Percentiles rank a stretch among this genome's conserved stretches.
Evolutionary conservation across 2,113 vertebrate genomes (phyloP).

Genomic region (Eretmochelys imbricata): DNA sequence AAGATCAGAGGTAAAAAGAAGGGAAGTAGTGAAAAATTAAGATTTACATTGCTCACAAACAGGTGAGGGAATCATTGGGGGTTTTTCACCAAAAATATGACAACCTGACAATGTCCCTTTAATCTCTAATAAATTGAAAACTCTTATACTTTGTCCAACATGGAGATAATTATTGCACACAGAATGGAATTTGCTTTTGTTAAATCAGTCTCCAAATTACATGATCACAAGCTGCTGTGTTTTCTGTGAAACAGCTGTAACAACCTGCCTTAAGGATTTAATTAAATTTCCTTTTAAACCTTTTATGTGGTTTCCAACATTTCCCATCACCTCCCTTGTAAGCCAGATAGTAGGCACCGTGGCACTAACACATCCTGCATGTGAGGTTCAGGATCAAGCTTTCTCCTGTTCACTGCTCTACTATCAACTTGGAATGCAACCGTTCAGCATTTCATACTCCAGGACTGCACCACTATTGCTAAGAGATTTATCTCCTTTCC

Average conservation of each 20-base stretch:
- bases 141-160: not conserved
- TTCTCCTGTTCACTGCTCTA: not conserved
- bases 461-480: not conserved
- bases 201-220: not conserved
- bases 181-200: slow-evolving; percentile 28
- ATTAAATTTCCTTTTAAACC: not conserved
- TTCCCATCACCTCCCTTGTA: rapidly evolving
- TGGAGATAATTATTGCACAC: slow-evolving; percentile 59
- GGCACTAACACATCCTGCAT: not conserved
- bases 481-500: not conserved
- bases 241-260: not conserved
- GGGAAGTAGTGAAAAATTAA: not conserved
- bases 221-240: not conserved
- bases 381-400: not conserved
- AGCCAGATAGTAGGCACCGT: not conserved
- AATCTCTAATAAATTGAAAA: slow-evolving; percentile 32
- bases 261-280: not conserved
- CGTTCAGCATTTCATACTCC: not conserved
- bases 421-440: not conserved
- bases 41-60: not conserved
- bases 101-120: slow-evolving; percentile 39
- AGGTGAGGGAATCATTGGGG: not conserved
- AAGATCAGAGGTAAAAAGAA: not conserved
- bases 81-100: not conserved
- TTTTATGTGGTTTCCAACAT: not conserved